A percentile compares a stretch with the other conserved stretches of the same genome.
Conservation (phyloP, 1,140 invertebrate genomes). For the Danaus melanippus region DNA sequence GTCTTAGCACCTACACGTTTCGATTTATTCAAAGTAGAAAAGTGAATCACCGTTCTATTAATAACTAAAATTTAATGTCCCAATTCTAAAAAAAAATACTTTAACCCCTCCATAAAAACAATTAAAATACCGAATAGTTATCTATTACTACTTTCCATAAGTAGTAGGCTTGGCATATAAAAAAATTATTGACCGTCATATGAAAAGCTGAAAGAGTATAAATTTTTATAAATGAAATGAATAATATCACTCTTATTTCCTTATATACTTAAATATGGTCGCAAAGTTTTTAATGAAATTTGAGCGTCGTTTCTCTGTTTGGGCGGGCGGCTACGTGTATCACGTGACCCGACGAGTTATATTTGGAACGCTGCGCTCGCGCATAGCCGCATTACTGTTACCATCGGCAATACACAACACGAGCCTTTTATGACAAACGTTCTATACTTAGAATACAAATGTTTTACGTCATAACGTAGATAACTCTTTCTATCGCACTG, state of each 20-base stretch:
- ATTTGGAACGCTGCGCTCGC: slow-evolving; percentile 59
- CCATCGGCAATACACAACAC: slow-evolving; percentile 52
- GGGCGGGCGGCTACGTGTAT: slow-evolving; percentile 59
- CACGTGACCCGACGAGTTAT: slow-evolving; percentile 60
- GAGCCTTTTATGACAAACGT: slow-evolving; percentile 58
- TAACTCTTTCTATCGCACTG: no score
- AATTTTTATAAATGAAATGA: not conserved
- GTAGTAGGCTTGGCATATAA: no score
- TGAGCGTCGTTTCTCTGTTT: slow-evolving; percentile 68
- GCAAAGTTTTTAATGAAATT: slow-evolving; percentile 47
- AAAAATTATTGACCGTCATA: slow-evolving; percentile 16
- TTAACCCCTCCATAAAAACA: not conserved
- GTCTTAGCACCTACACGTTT: slow-evolving; percentile 40
- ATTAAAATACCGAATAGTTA: not conserved
- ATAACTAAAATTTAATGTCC: slow-evolving; percentile 52
- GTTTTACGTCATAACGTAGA: no score
- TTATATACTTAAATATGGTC: slow-evolving; percentile 22
- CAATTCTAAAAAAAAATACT: slow-evolving; percentile 23
- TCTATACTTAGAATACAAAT: slow-evolving; percentile 54
- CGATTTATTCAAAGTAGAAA: slow-evolving; percentile 42
- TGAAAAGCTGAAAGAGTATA: slow-evolving; percentile 1
- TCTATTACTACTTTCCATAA: not conserved
- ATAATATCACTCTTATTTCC: no score
- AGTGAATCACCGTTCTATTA: slow-evolving; percentile 59
- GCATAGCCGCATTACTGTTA: slow-evolving; percentile 36